These are phyloP conservation scores for Magallana ariakensis DNA, from an alignment of 1,140 invertebrate genomes.

Conservation along the genomic window DNA sequence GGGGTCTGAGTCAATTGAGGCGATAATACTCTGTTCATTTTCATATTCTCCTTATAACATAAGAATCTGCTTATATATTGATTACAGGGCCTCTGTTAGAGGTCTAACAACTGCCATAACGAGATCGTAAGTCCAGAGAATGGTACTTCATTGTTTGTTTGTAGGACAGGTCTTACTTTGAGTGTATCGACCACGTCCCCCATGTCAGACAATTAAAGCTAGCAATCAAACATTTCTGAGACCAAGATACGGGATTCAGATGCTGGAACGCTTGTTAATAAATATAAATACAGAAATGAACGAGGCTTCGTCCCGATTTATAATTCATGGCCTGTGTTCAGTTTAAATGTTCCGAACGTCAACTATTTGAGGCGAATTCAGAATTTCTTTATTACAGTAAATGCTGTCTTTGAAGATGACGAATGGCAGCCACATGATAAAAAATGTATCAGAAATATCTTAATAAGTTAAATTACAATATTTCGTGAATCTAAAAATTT, in stretches of 20 bases:
- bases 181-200: not conserved
- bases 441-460: no score
- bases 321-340: no score
- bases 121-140: constrained; percentile 18
- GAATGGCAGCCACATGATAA: no score
- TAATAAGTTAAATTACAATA: no score
- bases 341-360: no score
- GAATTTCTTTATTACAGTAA: no score
- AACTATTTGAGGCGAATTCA: no score
- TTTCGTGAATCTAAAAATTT: no score
- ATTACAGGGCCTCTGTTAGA: not conserved
- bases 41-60: constrained; percentile 35
- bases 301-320: no score
- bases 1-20: constrained; percentile 26
- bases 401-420: no score
- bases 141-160: constrained; percentile 25
- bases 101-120: not conserved
- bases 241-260: not conserved
- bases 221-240: not conserved
- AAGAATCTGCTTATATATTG: constrained; percentile 19
- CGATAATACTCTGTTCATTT: constrained; percentile 34
- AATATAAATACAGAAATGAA: not conserved
- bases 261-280: not conserved
- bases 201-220: constrained; percentile 20
- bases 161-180: constrained; percentile 11